Conservation (phyloP, 1,140 invertebrate genomes). For the Tachypleus tridentatus region DNA sequence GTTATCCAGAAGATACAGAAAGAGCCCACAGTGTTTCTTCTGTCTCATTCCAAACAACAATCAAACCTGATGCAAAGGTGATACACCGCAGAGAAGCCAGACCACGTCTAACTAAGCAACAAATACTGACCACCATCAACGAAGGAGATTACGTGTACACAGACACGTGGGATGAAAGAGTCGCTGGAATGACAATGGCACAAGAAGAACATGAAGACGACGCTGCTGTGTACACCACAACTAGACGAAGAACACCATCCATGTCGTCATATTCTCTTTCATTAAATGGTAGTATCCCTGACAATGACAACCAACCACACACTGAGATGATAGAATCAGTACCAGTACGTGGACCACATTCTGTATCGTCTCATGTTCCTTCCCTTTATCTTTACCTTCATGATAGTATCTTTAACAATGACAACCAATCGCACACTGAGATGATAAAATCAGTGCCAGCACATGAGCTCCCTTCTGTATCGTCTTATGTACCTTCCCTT, state of each 20-base stretch:
- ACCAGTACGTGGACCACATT: conserved; percentile 8
- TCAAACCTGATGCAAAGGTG: conserved; percentile 9
- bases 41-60: conserved; percentile 14
- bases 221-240: conserved; percentile 13
- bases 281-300: background rate
- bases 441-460: conserved; percentile 16
- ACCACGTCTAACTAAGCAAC: conserved; percentile 12
- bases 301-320: background rate
- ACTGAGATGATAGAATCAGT: conserved; percentile 15
- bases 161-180: conserved; percentile 15
- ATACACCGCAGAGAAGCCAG: conserved; percentile 12
- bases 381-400: too few relatives aligned
- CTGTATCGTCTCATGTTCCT: conserved; percentile 4
- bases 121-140: conserved; percentile 21
- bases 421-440: conserved; percentile 7
- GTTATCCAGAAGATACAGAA: conserved; percentile 34
- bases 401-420: conserved; percentile 28
- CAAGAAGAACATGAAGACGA: conserved; percentile 10
- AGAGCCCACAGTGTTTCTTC: conserved; percentile 42
- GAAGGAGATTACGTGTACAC: conserved; percentile 21
- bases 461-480: conserved; percentile 9
- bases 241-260: conserved; percentile 19
- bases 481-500: background rate
- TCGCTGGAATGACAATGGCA: conserved; percentile 3
- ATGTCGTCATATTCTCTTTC: conserved; percentile 14